A percentile compares a stretch with the other conserved stretches of the same genome.
These are phyloP conservation scores for Amazona vittata DNA, from an alignment of 2,113 vertebrate species.

Conservation along the genomic window DNA sequence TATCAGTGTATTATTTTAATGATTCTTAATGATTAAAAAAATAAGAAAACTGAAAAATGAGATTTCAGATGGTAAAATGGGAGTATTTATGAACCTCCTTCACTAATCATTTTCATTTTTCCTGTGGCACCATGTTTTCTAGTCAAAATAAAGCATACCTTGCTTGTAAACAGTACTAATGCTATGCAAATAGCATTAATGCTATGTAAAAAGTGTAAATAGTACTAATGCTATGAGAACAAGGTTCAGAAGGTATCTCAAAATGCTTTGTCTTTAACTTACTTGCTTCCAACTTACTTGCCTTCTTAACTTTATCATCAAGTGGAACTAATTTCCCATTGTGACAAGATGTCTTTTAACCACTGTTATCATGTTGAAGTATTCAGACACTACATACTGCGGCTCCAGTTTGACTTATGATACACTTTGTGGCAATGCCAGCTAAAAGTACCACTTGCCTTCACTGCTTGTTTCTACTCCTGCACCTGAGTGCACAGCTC, in stretches of 20 bases:
- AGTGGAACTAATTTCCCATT: neutral
- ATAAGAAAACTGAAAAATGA: neutral
- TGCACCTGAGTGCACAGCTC: neutral
- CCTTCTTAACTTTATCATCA: neutral
- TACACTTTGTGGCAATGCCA: neutral
- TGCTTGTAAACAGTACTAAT: neutral
- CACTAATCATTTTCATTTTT: neutral
- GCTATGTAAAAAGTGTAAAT: neutral
- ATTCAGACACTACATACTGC: neutral
- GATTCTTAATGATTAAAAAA: neutral
- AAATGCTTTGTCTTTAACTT: neutral
- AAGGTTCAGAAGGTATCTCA: neutral
- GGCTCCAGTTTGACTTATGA: neutral
- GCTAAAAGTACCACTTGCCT: neutral
- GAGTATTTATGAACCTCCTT: neutral
- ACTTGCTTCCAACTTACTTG: neutral
- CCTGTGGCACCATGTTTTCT: neutral
- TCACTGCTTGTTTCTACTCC: neutral
- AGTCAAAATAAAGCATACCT: neutral
- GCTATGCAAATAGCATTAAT: neutral
- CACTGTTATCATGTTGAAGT: neutral
- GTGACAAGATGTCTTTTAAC: neutral
- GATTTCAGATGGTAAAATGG: neutral
- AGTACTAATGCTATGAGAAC: neutral
- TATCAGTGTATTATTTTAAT: neutral